Evolutionary conservation across 2,888 invertebrate genomes (phyloP).

Genomic region (Ametastegia equiseti): DNA sequence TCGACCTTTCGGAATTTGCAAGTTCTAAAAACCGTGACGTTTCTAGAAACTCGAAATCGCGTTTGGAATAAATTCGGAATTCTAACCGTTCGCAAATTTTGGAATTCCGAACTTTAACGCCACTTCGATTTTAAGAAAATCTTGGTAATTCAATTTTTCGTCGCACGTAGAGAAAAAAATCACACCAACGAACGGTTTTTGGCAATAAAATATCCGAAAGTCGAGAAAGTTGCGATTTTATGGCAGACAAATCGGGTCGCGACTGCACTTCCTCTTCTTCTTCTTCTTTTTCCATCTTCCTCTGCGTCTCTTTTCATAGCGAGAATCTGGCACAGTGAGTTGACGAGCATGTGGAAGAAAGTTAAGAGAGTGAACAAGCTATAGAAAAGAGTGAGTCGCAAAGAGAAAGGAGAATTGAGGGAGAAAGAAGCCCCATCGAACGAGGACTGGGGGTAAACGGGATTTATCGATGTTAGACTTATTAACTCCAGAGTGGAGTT

Average conservation of each 20-base stretch:
- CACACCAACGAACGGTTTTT: too few relatives aligned
- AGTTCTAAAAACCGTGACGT: too few relatives aligned
- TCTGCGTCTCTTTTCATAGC: neutral
- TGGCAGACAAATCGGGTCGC: neutral
- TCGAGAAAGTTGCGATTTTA: conserved; percentile 10
- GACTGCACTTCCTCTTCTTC: neutral
- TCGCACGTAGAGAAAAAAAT: too few relatives aligned
- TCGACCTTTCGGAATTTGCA: too few relatives aligned
- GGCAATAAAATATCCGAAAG: neutral
- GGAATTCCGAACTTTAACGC: too few relatives aligned
- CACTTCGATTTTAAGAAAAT: too few relatives aligned
- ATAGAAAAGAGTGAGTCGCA: conserved; percentile 37
- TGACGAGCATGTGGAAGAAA: conserved; percentile 21
- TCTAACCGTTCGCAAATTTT: too few relatives aligned
- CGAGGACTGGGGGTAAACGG: conserved; percentile 37
- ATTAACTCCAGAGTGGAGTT: conserved; percentile 62
- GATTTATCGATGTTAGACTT: conserved; percentile 55
- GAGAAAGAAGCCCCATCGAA: conserved; percentile 47
- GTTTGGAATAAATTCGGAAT: too few relatives aligned
- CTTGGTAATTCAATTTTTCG: too few relatives aligned
- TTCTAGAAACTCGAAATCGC: too few relatives aligned
- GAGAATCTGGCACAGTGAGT: neutral
- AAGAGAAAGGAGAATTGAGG: conserved; percentile 33
- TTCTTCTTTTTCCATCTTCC: neutral
- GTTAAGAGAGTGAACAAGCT: conserved; percentile 48